Percentiles rank a stretch among this genome's conserved stretches.
phyloP scores from a whole-genome alignment of 2,888 invertebrate species.

The Charanyca ferruginea region DNA sequence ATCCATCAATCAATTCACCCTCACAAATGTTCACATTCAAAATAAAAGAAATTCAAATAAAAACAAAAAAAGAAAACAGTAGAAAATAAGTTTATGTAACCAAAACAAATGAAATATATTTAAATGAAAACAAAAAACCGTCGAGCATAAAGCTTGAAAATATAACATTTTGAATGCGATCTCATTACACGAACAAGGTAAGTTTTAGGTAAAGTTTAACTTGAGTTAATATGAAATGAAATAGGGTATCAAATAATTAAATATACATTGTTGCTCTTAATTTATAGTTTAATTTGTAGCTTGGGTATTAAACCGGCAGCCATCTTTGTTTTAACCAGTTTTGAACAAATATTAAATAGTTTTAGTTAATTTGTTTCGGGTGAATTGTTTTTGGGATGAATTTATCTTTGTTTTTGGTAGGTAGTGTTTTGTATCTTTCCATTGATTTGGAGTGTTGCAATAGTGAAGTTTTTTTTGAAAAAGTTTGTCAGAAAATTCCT shows the following conservation, averaged over 20 bases:
- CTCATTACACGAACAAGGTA: conserved; percentile 40
- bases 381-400: conserved; percentile 10
- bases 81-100: neutral
- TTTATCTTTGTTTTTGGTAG: conserved; percentile 27
- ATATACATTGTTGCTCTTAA: conserved; percentile 60
- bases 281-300: conserved; percentile 61
- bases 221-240: conserved; percentile 53
- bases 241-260: conserved; percentile 61
- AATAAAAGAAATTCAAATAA: neutral
- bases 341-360: conserved; percentile 40
- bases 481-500: neutral
- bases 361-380: conserved; percentile 35
- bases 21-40: too few relatives aligned
- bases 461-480: neutral
- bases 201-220: conserved; percentile 40
- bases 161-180: conserved; percentile 34
- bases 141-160: conserved; percentile 14
- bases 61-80: neutral
- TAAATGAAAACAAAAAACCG: conserved; percentile 25
- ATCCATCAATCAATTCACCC: too few relatives aligned
- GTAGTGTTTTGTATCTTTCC: neutral
- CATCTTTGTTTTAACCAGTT: conserved; percentile 51
- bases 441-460: neutral
- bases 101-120: conserved; percentile 11
- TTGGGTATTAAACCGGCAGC: conserved; percentile 29